phyloP scores from a whole-genome alignment of 2,888 invertebrate genomes.

The Apodemia duryi region DNA sequence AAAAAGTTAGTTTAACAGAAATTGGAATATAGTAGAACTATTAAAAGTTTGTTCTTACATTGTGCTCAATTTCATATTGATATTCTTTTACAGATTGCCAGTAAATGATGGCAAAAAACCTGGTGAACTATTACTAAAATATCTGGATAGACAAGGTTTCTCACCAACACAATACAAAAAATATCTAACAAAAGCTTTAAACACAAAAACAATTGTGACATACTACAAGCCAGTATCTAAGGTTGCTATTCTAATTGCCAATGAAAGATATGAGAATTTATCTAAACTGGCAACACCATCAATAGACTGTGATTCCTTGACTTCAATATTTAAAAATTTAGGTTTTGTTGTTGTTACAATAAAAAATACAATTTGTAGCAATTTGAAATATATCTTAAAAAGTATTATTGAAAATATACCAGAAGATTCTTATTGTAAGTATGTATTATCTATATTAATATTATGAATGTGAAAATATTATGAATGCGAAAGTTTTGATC shows the following conservation, averaged over 20 bases:
- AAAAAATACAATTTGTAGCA: constrained; percentile 47
- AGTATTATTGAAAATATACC: constrained; percentile 49
- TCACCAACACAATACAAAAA: constrained; percentile 45
- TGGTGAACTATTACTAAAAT: constrained; percentile 57
- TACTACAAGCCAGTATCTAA: constrained; percentile 58
- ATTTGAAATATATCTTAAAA: constrained; percentile 46
- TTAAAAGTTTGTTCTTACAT: no score
- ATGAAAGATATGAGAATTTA: constrained; percentile 59
- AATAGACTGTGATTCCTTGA: constrained; percentile 60
- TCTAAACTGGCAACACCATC: constrained; percentile 63
- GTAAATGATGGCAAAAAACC: constrained; percentile 47
- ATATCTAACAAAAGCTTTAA: constrained; percentile 39
- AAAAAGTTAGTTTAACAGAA: no score
- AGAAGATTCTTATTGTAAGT: constrained; percentile 69
- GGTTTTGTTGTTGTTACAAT: constrained; percentile 60
- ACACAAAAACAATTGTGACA: constrained; percentile 44
- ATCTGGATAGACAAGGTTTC: constrained; percentile 52
- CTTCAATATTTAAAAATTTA: constrained; percentile 48
- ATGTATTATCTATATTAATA: neutral
- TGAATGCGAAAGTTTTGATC: no score
- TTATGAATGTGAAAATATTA: no score
- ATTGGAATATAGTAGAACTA: no score
- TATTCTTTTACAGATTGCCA: constrained; percentile 40
- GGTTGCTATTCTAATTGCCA: constrained; percentile 66
- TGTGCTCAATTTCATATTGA: no score